Evolutionary conservation across 2,888 invertebrate species (phyloP).

Genomic region (Exephanes ischioxanthus): DNA sequence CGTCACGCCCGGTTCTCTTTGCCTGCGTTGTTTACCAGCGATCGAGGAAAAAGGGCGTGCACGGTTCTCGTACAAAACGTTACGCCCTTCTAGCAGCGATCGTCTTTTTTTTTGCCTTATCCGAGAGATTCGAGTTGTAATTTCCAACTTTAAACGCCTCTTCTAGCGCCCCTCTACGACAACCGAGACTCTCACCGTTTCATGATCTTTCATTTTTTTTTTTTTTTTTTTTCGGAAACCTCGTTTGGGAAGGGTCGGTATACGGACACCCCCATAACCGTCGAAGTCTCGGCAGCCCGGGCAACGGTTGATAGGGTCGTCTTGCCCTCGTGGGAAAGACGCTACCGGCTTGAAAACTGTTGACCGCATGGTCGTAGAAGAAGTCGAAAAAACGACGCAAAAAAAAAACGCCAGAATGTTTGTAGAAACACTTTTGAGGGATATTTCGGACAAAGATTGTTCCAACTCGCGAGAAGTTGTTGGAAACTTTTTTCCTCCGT

Average conservation of each 20-base stretch:
- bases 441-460: background rate
- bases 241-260: constrained; percentile 70
- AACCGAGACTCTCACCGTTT: constrained; percentile 53
- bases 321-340: constrained; percentile 80
- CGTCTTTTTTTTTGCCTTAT: too few relatives aligned
- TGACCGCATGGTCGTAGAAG: constrained; percentile 48
- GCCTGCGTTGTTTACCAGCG: background rate
- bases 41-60: background rate
- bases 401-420: background rate
- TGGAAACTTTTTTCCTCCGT: constrained; percentile 3
- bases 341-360: constrained; percentile 71
- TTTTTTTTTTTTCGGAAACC: constrained; percentile 74
- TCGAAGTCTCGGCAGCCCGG: constrained; percentile 70
- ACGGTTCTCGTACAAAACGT: too few relatives aligned
- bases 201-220: constrained; percentile 58
- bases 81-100: too few relatives aligned
- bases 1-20: background rate
- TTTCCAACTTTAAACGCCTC: too few relatives aligned
- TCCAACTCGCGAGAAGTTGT: background rate
- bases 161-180: too few relatives aligned
- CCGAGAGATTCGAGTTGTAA: too few relatives aligned
- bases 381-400: too few relatives aligned
- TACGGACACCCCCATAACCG: constrained; percentile 75
- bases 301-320: constrained; percentile 76
- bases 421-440: background rate